phyloP scores from a whole-genome alignment of 1,140 invertebrate genomes.

The Penaeus japonicus region DNA sequence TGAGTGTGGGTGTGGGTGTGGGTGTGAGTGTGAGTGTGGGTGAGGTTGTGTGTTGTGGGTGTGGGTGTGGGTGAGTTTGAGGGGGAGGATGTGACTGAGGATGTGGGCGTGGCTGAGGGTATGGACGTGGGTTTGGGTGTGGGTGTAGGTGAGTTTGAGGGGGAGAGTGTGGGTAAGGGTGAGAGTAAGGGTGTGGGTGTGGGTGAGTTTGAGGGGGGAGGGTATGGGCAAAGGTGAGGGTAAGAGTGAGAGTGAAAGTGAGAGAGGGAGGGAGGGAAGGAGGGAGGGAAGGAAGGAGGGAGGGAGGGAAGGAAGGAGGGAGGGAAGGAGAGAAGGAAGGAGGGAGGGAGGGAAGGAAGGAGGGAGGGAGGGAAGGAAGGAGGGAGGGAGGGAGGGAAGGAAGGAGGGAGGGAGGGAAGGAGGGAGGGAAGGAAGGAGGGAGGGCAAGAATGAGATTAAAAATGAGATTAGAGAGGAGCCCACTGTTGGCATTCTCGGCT shows the following conservation, averaged over 20 bases:
- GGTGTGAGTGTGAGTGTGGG: no score
- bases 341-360: background rate
- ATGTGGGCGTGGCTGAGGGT: no score
- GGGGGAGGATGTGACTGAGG: no score
- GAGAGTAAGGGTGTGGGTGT: no score
- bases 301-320: background rate
- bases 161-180: no score
- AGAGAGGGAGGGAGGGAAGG: background rate
- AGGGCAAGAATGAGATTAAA: background rate
- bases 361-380: background rate
- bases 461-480: background rate
- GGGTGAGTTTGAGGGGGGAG: constrained; percentile 44
- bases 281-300: background rate
- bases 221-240: constrained; percentile 31
- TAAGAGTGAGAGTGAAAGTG: background rate
- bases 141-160: no score
- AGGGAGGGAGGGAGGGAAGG: no score
- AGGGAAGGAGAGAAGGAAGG: background rate
- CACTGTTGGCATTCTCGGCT: no score
- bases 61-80: no score
- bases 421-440: background rate
- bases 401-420: background rate
- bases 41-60: no score
- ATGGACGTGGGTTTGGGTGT: no score
- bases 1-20: no score